A percentile compares a stretch with the other conserved stretches of the same genome.
Evolutionary conservation across 1,140 invertebrate genomes (phyloP).

Genomic region (Tigriopus japonicus): DNA sequence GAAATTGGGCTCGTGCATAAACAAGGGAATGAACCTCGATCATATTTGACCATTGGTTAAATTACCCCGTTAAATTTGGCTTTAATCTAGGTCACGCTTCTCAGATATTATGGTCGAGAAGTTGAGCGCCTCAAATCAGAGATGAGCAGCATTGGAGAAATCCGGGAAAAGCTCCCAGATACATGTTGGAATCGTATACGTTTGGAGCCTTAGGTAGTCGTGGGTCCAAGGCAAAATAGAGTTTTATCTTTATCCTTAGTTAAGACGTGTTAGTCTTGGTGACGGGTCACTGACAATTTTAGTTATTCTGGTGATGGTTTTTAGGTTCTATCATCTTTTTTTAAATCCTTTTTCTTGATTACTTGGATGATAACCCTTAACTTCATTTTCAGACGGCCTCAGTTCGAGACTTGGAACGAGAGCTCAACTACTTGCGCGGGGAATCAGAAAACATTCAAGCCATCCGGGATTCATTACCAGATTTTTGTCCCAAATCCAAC

Average conservation of each 20-base stretch:
- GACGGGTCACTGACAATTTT: not conserved
- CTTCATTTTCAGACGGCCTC: slow-evolving; percentile 6
- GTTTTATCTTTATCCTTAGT: too few relatives aligned
- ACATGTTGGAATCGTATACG: slow-evolving; percentile 50
- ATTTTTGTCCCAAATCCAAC: slow-evolving; percentile 11
- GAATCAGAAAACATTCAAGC: slow-evolving; percentile 8
- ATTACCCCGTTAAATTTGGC: too few relatives aligned
- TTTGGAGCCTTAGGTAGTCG: slow-evolving; percentile 28
- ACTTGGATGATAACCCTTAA: too few relatives aligned
- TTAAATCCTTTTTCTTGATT: not conserved
- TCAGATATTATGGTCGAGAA: slow-evolving; percentile 48
- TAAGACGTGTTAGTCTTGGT: not conserved
- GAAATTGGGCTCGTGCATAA: slow-evolving; percentile 17
- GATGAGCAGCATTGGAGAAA: slow-evolving; percentile 67
- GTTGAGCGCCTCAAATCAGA: slow-evolving; percentile 47
- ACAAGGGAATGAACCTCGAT: not conserved
- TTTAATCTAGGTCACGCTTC: slow-evolving; percentile 17
- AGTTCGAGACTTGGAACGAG: not conserved
- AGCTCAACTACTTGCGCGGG: slow-evolving; percentile 2
- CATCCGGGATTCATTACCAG: slow-evolving; percentile 1
- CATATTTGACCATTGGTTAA: too few relatives aligned
- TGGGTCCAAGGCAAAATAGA: not conserved
- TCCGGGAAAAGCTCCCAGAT: slow-evolving; percentile 54
- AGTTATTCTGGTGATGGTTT: not conserved
- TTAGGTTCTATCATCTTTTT: too few relatives aligned